These are phyloP conservation scores for Cerastis leucographa DNA, from an alignment of 2,888 invertebrate species.

Conservation along the genomic window DNA sequence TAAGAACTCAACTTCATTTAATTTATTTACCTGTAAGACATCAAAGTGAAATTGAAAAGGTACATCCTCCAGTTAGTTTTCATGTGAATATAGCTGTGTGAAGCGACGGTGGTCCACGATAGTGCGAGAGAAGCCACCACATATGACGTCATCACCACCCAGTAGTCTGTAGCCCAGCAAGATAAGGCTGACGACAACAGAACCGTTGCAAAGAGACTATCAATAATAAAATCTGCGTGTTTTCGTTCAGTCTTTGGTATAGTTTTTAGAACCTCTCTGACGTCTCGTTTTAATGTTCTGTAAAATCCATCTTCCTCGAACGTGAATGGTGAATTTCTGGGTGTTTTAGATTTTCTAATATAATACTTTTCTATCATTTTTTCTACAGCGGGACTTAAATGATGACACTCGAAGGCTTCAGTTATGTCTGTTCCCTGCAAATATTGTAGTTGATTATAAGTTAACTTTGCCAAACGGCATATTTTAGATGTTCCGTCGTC, in stretches of 20 bases:
- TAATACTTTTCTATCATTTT: conserved; percentile 92
- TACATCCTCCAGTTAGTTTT: conserved; percentile 95
- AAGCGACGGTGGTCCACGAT: conserved; percentile 90
- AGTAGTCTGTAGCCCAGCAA: conserved; percentile 76
- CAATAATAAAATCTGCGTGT: conserved; percentile 77
- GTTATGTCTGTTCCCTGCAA: conserved; percentile 90
- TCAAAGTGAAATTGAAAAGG: conserved; percentile 92
- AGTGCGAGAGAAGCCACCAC: conserved; percentile 87
- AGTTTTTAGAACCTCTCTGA: conserved; percentile 89
- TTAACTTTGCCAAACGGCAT: not conserved
- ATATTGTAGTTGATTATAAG: not conserved
- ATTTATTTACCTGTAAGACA: conserved; percentile 90
- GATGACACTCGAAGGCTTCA: conserved; percentile 91
- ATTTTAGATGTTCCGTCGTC: not conserved
- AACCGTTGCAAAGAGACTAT: conserved; percentile 80
- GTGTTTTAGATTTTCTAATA: conserved; percentile 91
- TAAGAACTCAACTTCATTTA: not conserved
- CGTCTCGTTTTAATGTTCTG: conserved; percentile 91
- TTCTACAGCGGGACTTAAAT: conserved; percentile 88
- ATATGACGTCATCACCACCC: conserved; percentile 73
- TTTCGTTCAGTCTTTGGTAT: conserved; percentile 78
- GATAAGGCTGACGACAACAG: conserved; percentile 76
- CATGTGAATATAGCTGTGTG: conserved; percentile 95
- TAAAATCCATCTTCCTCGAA: conserved; percentile 94
- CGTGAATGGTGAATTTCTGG: conserved; percentile 93